Evolutionary conservation across 2,797 vertebrate species (phyloP), one percentile per base, ranked within the genome.

Genomic region (Xiphorhynchus erythropygius): DNA sequence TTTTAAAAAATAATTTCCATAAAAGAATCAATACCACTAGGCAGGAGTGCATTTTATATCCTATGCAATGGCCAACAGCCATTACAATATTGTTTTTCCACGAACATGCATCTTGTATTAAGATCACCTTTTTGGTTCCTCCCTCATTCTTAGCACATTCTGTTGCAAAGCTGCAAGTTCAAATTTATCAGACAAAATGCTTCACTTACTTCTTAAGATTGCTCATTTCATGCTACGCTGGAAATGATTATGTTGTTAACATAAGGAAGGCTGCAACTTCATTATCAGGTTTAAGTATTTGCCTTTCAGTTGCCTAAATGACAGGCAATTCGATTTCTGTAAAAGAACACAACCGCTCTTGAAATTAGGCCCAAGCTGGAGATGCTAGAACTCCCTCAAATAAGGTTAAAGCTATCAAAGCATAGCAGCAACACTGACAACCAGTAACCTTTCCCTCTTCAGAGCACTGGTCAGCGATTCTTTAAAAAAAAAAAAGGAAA

Each of bases 221-320:
- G 75, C 65, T 94, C 89, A 87, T 96, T 92, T 94, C 89, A 93
- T 78, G 95, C 93, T 93, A 94, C 64, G 5, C 75, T 95, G 91
- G 67, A 90, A 94, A 89, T 44, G 10, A 93, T 93, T 87, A 94
- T 32, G 28, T 46, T 93, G 89, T 87, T 96, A 96, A 83, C 46
- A 55, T 65, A 89, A 89, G 35, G 64, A 93, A 94, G 82, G 52
- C 76, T 68, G 84, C 81, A 94, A 90, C 86, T 96, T 95, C 95
- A 88, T 92, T 94, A 94, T 76, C 79, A 70, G 56, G 74, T 92
- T 94, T 79, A 94, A 95, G 37, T 69, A 87, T 85, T 65, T 77
- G 65, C 59, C 78, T 95, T 91, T 87, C 87, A 77, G 70, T 65
- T 87, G 70, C 69, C 63, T 94, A 92, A 96, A 87, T 59, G 90